Evolutionary conservation across 2,888 invertebrate species (phyloP).

Genomic region (Globia sparganii): DNA sequence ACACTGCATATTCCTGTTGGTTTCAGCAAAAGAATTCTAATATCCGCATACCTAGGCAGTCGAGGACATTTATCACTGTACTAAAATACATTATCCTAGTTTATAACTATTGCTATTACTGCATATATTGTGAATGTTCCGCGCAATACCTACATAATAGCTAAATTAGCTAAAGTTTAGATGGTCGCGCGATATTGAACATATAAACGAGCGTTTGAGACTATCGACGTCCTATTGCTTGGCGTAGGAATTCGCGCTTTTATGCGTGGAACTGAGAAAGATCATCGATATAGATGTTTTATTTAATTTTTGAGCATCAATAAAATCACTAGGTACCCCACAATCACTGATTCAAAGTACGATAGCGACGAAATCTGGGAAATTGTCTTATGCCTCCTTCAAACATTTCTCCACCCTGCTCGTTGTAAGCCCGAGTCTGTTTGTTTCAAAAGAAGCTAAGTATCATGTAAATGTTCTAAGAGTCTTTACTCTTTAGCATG

Average conservation of each 20-base stretch:
- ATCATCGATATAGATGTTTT: neutral
- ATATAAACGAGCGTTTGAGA: neutral
- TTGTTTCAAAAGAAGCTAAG: constrained; percentile 48
- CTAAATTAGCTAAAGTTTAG: constrained; percentile 15
- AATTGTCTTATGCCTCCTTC: neutral
- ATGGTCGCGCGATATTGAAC: neutral
- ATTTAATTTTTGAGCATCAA: neutral
- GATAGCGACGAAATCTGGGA: neutral
- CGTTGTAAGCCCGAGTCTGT: constrained; percentile 31
- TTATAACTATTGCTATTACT: constrained; percentile 26
- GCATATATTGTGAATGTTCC: constrained; percentile 13
- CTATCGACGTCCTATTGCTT: neutral
- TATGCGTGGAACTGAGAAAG: neutral
- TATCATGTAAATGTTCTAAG: constrained; percentile 58
- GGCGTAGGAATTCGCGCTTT: neutral
- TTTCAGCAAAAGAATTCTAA: constrained; percentile 36
- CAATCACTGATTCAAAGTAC: neutral
- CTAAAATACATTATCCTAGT: constrained; percentile 49
- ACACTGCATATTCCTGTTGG: constrained; percentile 19
- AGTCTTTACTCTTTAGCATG: constrained; percentile 51
- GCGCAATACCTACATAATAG: constrained; percentile 8
- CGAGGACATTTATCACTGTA: constrained; percentile 39
- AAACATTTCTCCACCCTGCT: constrained; percentile 13
- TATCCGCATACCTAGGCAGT: constrained; percentile 27
- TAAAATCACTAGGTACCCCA: neutral